Evolutionary conservation across 2,113 vertebrate genomes (phyloP).

Genomic region (Indicator indicator): DNA sequence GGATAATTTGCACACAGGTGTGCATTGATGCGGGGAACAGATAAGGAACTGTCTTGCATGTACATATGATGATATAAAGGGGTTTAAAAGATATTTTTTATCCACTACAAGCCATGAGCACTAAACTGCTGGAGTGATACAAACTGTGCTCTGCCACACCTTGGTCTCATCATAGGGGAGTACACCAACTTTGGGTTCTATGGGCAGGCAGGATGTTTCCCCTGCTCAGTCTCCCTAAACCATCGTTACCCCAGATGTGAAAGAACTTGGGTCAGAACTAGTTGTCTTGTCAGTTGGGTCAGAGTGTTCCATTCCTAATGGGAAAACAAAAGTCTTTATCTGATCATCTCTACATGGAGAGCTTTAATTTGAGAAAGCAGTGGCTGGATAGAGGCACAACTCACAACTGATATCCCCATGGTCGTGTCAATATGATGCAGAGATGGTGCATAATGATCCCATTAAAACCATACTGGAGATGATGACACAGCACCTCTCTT

Average conservation of each 20-base stretch:
- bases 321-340: background rate
- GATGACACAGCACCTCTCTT: background rate
- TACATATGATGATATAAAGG: background rate
- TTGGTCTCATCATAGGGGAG: background rate
- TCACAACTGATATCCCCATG: background rate
- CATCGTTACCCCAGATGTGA: background rate
- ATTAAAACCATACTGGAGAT: background rate
- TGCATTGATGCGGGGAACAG: background rate
- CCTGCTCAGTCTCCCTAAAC: background rate
- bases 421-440: background rate
- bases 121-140: background rate
- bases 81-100: background rate
- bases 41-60: background rate
- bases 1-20: background rate
- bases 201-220: background rate
- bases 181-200: fast-evolving
- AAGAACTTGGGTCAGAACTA: background rate
- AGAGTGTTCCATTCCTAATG: background rate
- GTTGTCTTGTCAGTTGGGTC: background rate
- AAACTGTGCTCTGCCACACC: background rate
- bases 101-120: background rate
- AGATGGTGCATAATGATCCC: background rate
- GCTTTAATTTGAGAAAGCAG: fast-evolving
- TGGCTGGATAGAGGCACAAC: background rate
- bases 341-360: background rate